Evolutionary conservation across 2,113 vertebrate species (phyloP).

Genomic region (Nicator chloris): DNA sequence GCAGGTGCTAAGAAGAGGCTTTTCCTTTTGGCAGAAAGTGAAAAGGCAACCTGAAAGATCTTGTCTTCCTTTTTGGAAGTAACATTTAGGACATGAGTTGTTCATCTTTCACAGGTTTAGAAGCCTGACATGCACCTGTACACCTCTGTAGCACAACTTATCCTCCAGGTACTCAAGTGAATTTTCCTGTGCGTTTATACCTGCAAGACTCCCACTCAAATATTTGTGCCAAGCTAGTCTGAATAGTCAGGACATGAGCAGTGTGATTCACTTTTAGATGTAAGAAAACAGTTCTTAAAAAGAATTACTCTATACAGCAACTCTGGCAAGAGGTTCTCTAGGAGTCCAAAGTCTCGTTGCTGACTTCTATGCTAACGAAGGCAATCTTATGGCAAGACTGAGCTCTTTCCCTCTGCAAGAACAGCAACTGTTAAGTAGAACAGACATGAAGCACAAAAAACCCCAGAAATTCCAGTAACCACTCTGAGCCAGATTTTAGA

Average conservation of each 20-base stretch:
- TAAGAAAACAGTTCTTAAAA: not conserved
- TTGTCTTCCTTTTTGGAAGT: not conserved
- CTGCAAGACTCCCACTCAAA: not conserved
- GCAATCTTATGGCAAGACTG: not conserved
- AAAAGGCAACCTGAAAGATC: not conserved
- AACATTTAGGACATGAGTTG: not conserved
- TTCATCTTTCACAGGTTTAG: not conserved
- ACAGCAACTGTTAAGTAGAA: not conserved
- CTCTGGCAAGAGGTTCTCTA: not conserved
- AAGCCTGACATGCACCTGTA: not conserved
- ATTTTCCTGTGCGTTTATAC: not conserved
- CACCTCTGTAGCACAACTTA: not conserved
- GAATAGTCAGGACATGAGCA: not conserved
- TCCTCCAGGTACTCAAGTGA: not conserved
- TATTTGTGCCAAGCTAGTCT: not conserved
- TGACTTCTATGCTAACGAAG: not conserved
- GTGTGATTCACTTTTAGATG: not conserved
- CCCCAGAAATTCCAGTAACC: not conserved
- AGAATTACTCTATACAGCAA: not conserved
- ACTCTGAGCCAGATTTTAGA: not conserved
- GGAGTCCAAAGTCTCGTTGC: not conserved
- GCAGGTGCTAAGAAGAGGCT: not conserved
- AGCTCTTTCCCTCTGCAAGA: not conserved
- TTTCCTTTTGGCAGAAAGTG: not conserved
- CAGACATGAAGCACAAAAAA: not conserved